These are phyloP conservation scores for Meloidogyne exigua DNA, from an alignment of 1,140 invertebrate genomes.

Conservation along the genomic window DNA sequence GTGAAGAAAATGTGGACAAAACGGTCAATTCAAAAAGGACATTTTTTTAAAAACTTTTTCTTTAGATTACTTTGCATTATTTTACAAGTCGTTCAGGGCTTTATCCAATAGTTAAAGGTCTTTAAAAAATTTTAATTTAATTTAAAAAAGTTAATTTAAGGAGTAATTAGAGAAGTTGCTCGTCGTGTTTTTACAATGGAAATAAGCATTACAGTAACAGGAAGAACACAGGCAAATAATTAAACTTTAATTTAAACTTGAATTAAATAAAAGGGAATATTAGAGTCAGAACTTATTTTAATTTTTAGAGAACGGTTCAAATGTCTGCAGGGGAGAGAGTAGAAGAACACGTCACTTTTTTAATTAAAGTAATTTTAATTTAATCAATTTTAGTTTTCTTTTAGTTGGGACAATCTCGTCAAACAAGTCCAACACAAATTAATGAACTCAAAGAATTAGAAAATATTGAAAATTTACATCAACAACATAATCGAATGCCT, in stretches of 20 bases:
- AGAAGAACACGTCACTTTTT: slow-evolving; percentile 52
- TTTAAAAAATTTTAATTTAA: background rate
- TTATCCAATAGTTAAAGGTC: slow-evolving; percentile 66
- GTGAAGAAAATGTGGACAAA: slow-evolving; percentile 62
- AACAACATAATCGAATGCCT: background rate
- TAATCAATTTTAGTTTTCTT: background rate
- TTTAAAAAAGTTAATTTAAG: slow-evolving; percentile 20
- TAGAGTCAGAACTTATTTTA: no score
- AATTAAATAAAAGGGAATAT: no score
- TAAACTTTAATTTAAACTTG: no score
- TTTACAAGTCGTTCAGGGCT: slow-evolving; percentile 64
- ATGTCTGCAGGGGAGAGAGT: slow-evolving; percentile 44
- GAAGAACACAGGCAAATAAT: slow-evolving; percentile 49
- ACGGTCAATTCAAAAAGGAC: background rate
- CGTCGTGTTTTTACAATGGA: slow-evolving; percentile 60
- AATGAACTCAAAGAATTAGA: slow-evolving; percentile 8
- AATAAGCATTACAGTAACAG: slow-evolving; percentile 52
- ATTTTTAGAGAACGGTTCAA: slow-evolving; percentile 40
- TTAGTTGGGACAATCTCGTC: background rate
- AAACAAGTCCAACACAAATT: background rate
- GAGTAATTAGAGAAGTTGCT: slow-evolving; percentile 62
- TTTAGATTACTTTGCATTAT: slow-evolving; percentile 64
- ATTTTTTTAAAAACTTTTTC: background rate
- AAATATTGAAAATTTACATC: background rate
- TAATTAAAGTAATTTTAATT: slow-evolving; percentile 44